Percentiles rank a stretch among this genome's conserved stretches.
phyloP scores from a whole-genome alignment of 2,113 vertebrate genomes.

The Pomatostomus ruficeps region DNA sequence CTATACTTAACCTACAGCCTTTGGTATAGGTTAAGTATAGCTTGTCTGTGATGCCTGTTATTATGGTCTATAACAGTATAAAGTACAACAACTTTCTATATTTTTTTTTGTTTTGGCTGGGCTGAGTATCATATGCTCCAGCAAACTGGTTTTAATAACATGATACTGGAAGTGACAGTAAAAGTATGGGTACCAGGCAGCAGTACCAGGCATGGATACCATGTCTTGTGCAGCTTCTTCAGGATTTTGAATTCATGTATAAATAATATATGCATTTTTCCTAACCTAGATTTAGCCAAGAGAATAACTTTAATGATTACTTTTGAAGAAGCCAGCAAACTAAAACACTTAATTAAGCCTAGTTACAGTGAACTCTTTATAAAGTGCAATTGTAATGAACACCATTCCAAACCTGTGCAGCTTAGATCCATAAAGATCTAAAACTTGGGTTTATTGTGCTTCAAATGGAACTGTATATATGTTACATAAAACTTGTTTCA shows the following conservation, averaged over 20 bases:
- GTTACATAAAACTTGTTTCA: background rate
- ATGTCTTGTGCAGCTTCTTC: background rate
- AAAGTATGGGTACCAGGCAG: background rate
- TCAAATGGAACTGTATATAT: background rate
- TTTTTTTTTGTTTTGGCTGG: background rate
- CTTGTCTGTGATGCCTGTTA: background rate
- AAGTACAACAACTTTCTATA: background rate
- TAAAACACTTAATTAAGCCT: background rate
- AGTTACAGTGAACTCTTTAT: background rate
- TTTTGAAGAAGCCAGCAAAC: background rate
- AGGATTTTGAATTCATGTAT: background rate
- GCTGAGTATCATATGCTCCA: background rate
- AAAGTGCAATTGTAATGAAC: background rate
- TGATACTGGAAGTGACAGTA: background rate
- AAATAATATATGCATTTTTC: background rate
- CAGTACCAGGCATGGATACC: background rate
- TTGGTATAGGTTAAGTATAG: background rate
- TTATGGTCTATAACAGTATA: background rate
- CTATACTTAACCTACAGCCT: too few species aligned
- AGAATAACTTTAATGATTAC: background rate
- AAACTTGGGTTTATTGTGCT: background rate
- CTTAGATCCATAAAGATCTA: background rate
- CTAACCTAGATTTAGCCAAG: background rate
- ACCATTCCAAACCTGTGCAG: background rate
- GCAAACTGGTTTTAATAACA: background rate